Percentiles rank a stretch among this genome's conserved stretches.
Conservation (phyloP, 2,113 vertebrate genomes). For the Osmerus mordax region DNA sequence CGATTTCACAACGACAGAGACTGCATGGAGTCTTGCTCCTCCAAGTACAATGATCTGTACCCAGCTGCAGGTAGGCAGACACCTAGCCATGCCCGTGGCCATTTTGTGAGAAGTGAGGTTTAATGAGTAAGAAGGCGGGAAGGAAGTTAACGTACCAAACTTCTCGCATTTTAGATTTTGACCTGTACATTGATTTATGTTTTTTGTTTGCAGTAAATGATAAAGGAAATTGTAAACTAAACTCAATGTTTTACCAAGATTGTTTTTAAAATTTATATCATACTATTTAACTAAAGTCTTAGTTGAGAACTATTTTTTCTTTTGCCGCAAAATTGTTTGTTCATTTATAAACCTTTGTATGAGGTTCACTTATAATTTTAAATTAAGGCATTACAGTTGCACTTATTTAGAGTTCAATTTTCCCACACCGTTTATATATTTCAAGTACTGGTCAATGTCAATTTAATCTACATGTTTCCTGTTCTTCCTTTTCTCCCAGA, state of each 20-base stretch:
- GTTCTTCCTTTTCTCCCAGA: conserved; percentile 15
- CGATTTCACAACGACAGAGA: conserved; percentile 20
- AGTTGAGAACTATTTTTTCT: too few species aligned
- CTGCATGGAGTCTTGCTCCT: conserved; percentile 35
- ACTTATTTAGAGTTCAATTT: too few species aligned
- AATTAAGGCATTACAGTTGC: too few species aligned
- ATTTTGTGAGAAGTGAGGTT: neutral
- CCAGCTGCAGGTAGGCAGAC: conserved; percentile 37
- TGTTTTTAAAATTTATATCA: too few species aligned
- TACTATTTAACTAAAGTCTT: too few species aligned
- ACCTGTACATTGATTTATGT: neutral
- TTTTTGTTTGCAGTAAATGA: neutral
- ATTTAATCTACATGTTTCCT: neutral
- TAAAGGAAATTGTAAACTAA: too few species aligned
- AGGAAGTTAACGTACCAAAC: neutral
- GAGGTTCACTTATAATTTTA: too few species aligned
- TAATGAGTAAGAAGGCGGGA: neutral
- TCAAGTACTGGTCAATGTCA: too few species aligned
- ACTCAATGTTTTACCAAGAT: too few species aligned
- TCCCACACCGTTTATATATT: too few species aligned
- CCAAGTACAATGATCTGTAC: neutral
- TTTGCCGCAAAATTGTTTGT: too few species aligned
- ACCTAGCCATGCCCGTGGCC: neutral
- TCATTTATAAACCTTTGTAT: too few species aligned
- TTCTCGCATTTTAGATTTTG: neutral